phyloP scores from a whole-genome alignment of 2,113 vertebrate genomes.

The Garra rufa region DNA sequence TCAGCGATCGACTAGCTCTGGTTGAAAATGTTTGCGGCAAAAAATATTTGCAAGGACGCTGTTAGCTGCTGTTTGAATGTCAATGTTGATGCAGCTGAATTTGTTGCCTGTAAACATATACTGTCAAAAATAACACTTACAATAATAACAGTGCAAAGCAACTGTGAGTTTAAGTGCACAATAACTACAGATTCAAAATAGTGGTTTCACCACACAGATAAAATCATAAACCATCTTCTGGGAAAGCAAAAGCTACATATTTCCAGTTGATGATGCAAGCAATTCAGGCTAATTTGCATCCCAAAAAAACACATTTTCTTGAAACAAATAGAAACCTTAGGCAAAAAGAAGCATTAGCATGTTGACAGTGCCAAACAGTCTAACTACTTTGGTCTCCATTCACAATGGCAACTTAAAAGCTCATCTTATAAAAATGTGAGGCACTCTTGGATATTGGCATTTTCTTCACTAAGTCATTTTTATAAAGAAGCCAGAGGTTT shows the following conservation, averaged over 20 bases:
- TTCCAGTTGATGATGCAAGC: not conserved
- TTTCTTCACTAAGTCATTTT: not conserved
- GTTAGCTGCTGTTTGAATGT: not conserved
- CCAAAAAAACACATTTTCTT: not conserved
- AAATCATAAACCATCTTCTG: not conserved
- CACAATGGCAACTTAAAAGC: not conserved
- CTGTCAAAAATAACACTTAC: not conserved
- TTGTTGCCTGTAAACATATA: not conserved
- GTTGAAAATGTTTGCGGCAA: not conserved
- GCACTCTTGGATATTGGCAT: not conserved
- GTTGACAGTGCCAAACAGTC: slow-evolving; percentile 20
- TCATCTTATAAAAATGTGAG: slow-evolving; percentile 18
- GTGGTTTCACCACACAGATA: not conserved
- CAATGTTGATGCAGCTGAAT: not conserved
- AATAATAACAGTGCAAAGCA: slow-evolving; percentile 11
- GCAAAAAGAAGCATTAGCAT: slow-evolving; percentile 18
- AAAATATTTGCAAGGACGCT: not conserved
- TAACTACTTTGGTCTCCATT: not conserved
- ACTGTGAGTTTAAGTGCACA: not conserved
- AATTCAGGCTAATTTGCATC: not conserved
- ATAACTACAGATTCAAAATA: not conserved
- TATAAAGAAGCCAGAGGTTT: not conserved
- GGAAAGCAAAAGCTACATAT: not conserved
- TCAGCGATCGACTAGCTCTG: not conserved
- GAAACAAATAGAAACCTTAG: slow-evolving; percentile 1